These are phyloP conservation scores for Geococcyx californianus DNA, from an alignment of 2,113 vertebrate genomes.

Conservation along the genomic window DNA sequence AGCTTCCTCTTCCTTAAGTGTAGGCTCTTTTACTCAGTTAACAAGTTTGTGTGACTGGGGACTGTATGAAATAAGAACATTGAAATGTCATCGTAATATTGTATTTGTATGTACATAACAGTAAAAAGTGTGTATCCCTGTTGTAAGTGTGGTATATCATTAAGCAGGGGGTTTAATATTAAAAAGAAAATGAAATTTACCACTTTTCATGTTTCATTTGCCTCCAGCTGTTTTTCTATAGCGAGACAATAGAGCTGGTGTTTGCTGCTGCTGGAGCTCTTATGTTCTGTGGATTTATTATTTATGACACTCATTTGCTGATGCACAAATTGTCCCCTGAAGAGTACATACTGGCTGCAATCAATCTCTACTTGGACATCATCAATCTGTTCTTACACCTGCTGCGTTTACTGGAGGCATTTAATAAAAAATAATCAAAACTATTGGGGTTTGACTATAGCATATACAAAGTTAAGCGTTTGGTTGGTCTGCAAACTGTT, in stretches of 20 bases:
- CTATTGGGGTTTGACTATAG: not conserved
- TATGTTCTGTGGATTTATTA: constrained; percentile 96
- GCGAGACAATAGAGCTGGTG: constrained; percentile 82
- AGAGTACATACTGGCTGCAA: constrained; percentile 92
- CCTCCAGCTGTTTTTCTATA: constrained; percentile 87
- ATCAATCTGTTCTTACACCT: constrained; percentile 93
- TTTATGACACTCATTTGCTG: constrained; percentile 91
- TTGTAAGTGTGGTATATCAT: not conserved
- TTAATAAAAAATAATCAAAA: constrained; percentile 88
- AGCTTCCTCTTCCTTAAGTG: not conserved
- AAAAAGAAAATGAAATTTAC: not conserved
- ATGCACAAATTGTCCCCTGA: constrained; percentile 96
- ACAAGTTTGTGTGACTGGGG: not conserved
- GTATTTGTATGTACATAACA: not conserved
- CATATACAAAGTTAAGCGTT: not conserved
- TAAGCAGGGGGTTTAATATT: not conserved
- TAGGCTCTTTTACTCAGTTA: not conserved
- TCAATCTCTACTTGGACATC: constrained; percentile 94
- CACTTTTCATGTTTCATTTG: constrained; percentile 10
- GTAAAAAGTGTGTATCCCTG: not conserved
- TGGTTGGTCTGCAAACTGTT: not conserved
- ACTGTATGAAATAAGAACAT: not conserved
- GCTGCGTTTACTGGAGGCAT: constrained; percentile 84
- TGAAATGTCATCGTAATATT: not conserved
- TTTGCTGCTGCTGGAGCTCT: constrained; percentile 85